A percentile compares a stretch with the other conserved stretches of the same genome.
Conservation (phyloP, 2,888 invertebrate species). For the Himalopsyche kuldschensis region DNA sequence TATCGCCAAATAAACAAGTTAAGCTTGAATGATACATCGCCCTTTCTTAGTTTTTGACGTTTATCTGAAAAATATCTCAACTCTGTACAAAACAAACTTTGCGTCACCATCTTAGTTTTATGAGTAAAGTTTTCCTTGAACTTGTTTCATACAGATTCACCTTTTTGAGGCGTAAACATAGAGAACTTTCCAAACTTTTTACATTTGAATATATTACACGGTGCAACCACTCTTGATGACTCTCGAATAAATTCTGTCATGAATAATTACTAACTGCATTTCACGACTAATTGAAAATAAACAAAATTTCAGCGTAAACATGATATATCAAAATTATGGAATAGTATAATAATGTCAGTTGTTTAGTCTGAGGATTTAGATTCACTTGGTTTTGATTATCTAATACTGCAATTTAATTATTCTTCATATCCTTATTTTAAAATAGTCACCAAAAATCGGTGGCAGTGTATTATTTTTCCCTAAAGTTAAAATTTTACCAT, state of each 20-base stretch:
- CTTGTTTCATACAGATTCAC: neutral
- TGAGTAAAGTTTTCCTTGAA: neutral
- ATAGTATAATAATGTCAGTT: too few species aligned
- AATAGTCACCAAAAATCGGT: too few species aligned
- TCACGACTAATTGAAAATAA: neutral
- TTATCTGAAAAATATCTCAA: slow-evolving; percentile 4
- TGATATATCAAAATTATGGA: too few species aligned
- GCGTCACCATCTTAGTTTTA: neutral
- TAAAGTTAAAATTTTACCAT: too few species aligned
- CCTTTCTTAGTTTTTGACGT: neutral
- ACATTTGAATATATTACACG: neutral
- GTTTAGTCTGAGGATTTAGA: too few species aligned
- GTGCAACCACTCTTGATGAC: neutral
- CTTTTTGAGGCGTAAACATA: neutral
- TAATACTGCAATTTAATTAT: too few species aligned
- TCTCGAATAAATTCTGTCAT: neutral
- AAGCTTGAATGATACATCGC: neutral
- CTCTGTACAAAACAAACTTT: slow-evolving; percentile 1
- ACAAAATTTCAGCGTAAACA: too few species aligned
- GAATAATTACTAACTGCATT: neutral
- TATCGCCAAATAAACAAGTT: neutral
- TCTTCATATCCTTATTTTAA: too few species aligned
- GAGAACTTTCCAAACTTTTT: neutral
- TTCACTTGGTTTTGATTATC: too few species aligned
- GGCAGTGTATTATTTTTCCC: too few species aligned